Evolutionary conservation across 2,888 invertebrate species (phyloP).

Genomic region (Macrostomum cliftonense): DNA sequence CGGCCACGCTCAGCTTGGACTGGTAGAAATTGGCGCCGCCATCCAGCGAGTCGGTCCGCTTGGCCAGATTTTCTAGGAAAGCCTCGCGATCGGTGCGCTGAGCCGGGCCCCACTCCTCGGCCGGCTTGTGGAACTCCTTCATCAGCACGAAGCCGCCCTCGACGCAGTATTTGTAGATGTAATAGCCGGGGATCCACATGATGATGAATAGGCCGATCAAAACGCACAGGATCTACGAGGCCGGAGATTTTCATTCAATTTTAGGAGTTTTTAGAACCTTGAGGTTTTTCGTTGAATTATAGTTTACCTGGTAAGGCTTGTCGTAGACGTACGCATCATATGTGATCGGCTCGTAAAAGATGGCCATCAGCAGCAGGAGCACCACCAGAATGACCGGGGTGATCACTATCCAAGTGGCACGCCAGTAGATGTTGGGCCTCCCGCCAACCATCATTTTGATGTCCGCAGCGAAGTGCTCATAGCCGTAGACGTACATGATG

Average conservation of each 20-base stretch:
- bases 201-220: constrained; percentile 17
- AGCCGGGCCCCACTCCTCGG: not conserved
- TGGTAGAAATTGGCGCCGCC: constrained; percentile 6
- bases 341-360: not conserved
- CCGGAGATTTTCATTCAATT: not conserved
- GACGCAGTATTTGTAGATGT: constrained; percentile 15
- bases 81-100: not conserved
- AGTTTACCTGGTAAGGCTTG: too few relatives aligned
- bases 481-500: constrained; percentile 13
- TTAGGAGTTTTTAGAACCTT: too few relatives aligned
- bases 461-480: constrained; percentile 20
- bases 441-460: constrained; percentile 26
- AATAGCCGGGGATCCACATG: constrained; percentile 20
- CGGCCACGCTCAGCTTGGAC: constrained; percentile 6
- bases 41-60: not conserved
- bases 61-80: not conserved
- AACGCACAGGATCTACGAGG: constrained; percentile 20
- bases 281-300: too few relatives aligned
- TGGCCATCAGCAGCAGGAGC: not conserved
- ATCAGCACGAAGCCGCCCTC: constrained; percentile 13
- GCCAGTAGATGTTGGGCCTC: constrained; percentile 17
- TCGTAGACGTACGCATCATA: not conserved
- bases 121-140: not conserved
- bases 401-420: constrained; percentile 20
- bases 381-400: constrained; percentile 24